A percentile compares a stretch with the other conserved stretches of the same genome.
These are phyloP conservation scores for Addax nasomaculatus DNA, from an alignment of 2,113 vertebrate species.

Conservation along the genomic window DNA sequence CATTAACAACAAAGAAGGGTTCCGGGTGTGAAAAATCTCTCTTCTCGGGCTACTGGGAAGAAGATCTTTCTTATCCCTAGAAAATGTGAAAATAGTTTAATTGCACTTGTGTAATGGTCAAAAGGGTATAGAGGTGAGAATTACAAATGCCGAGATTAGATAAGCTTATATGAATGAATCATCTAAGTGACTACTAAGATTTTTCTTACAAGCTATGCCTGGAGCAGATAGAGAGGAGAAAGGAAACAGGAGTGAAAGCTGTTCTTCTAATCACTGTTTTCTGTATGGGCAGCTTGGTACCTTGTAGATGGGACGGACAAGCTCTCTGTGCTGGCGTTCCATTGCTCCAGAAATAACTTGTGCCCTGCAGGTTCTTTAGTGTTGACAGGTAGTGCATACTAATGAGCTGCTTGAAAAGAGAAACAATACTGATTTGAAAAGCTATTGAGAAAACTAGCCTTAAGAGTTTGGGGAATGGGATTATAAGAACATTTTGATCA, in stretches of 20 bases:
- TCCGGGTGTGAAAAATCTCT: background rate
- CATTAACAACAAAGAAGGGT: background rate
- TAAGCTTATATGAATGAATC: constrained; percentile 27
- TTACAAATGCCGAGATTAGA: constrained; percentile 27
- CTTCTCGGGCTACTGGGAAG: background rate
- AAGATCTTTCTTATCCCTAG: background rate
- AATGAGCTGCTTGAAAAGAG: constrained; percentile 3
- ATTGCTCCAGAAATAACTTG: background rate
- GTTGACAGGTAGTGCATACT: background rate
- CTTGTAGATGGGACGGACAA: background rate
- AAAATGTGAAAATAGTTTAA: constrained; percentile 50
- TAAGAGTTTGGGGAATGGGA: constrained; percentile 16
- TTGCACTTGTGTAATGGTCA: background rate
- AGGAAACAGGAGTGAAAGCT: constrained; percentile 9
- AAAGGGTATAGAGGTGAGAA: background rate
- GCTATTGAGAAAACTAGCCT: background rate
- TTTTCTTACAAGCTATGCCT: constrained; percentile 16
- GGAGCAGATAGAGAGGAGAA: background rate
- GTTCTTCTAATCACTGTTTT: background rate
- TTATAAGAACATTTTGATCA: constrained; percentile 40
- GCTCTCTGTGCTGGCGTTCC: background rate
- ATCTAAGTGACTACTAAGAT: background rate
- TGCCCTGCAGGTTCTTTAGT: background rate
- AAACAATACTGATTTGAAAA: constrained; percentile 27
- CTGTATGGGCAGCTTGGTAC: background rate